Evolutionary conservation across 2,113 vertebrate genomes (phyloP).

Genomic region (Micronycteris hirsuta): DNA sequence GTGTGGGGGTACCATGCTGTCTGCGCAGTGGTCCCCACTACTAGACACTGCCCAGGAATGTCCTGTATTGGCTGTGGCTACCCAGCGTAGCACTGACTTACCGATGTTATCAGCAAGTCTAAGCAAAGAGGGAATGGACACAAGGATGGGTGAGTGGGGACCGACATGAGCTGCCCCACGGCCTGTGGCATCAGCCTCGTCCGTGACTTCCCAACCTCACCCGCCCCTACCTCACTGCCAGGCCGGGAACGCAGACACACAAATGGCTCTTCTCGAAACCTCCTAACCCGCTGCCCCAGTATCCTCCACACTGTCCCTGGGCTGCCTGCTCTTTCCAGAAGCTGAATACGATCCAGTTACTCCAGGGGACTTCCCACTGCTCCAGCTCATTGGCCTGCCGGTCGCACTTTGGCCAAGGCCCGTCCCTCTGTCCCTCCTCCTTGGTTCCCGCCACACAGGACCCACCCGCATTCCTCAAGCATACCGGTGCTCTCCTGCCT

Average conservation of each 20-base stretch:
- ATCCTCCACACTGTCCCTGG: neutral
- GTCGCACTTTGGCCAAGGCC: neutral
- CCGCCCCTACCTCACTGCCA: neutral
- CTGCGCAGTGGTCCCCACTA: too few species aligned
- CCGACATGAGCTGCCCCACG: rapidly evolving
- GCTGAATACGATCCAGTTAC: neutral
- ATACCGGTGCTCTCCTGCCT: neutral
- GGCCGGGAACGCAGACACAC: rapidly evolving
- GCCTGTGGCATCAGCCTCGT: too few species aligned
- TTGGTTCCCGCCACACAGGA: rapidly evolving
- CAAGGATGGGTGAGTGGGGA: too few species aligned
- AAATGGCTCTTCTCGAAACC: neutral
- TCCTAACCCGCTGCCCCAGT: neutral
- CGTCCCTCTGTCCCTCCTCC: neutral
- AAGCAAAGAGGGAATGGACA: neutral
- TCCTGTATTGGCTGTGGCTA: neutral
- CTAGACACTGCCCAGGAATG: neutral
- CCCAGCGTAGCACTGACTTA: neutral
- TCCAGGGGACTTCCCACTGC: too few species aligned
- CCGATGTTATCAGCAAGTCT: rapidly evolving
- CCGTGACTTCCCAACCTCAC: rapidly evolving
- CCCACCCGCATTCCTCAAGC: too few species aligned
- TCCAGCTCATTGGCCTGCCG: neutral
- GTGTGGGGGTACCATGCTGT: neutral
- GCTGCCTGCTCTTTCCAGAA: neutral